Percentiles rank a stretch among this genome's conserved stretches.
Evolutionary conservation across 2,888 invertebrate species (phyloP).

Genomic region (Pheosia tremula): DNA sequence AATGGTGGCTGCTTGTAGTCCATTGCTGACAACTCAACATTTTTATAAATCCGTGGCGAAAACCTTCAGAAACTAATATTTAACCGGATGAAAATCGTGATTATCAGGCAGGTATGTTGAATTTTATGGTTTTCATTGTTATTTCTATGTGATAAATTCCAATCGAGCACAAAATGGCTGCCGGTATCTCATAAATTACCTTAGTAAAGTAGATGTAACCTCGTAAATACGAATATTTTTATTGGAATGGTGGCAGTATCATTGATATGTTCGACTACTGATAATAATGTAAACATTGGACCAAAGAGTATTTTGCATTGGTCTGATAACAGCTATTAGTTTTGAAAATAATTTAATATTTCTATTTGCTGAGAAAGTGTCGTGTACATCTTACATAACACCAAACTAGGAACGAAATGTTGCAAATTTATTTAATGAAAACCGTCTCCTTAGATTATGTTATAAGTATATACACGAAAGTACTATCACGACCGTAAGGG

Average conservation of each 20-base stretch:
- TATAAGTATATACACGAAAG: no score
- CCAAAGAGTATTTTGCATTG: neutral
- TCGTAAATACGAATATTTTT: conserved; percentile 23
- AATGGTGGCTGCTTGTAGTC: conserved; percentile 77
- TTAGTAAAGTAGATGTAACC: neutral
- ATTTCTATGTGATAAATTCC: conserved; percentile 14
- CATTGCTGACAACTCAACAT: conserved; percentile 80
- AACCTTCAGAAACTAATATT: conserved; percentile 67
- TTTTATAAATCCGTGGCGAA: conserved; percentile 59
- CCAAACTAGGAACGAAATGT: no score
- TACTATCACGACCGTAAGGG: no score
- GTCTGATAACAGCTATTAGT: no score
- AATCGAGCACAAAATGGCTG: conserved; percentile 41
- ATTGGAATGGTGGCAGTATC: conserved; percentile 37
- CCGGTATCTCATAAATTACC: conserved; percentile 19
- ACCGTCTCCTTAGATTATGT: no score
- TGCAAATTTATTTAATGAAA: no score
- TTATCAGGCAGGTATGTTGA: conserved; percentile 51
- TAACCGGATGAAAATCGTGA: conserved; percentile 34
- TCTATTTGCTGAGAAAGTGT: no score
- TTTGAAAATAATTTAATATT: no score
- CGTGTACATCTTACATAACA: no score
- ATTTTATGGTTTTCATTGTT: conserved; percentile 16
- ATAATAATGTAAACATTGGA: conserved; percentile 51
- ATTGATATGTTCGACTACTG: conserved; percentile 40